Base-by-base conservation (phyloP, 1,140 invertebrate species). In the Drosophila orosa region DNA sequence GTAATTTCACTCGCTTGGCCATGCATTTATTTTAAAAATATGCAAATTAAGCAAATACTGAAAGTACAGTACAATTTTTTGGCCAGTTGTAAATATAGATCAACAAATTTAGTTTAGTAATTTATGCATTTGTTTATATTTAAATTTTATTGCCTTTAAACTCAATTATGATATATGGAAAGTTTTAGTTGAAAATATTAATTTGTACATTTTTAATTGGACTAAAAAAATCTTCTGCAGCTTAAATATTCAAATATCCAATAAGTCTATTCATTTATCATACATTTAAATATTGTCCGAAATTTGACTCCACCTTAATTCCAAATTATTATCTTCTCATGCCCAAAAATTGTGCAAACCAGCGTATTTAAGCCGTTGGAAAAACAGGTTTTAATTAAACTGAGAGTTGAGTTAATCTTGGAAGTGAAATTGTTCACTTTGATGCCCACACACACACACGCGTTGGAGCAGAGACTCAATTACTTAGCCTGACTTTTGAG, bases 301-400 rank as follows among this genome's bases (percentile, higher is more conserved):
- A 9, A 5, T 7, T 22, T 15, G 2, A 22, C 29, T 33, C 5
- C 19, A 24, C 29, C 7, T 27, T 58, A 27, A 45, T 45, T 15
- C 17, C 25, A 44, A 27, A 33, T 22, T 33, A 52, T 33, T 52
- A 13, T 15, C 9, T 33, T 15, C 12, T 50, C 27, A 50, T 19
- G 6, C 1, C 17, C 17, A 22, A 33, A n/a, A 24, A 35, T 10
- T 17, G 6, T 19, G 13, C 15, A 29, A 17, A 35, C 2, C 19
- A 31, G 15, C 44, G 3, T 15, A 12, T 44, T 62, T 22, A 45
- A 65, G 37, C n/a, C 39, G 9, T 9, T 22, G 29, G 10, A 22
- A 69, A 25, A 39, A 37, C 67, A 57, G 40, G 40, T 69, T 71
- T 55, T 68, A 68, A 69, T 69, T 71, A 47, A 57, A 24, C 39